Percentiles rank a stretch among this genome's conserved stretches.
phyloP scores from a whole-genome alignment of 2,888 invertebrate genomes.

The Drosophila trichaetosa region DNA sequence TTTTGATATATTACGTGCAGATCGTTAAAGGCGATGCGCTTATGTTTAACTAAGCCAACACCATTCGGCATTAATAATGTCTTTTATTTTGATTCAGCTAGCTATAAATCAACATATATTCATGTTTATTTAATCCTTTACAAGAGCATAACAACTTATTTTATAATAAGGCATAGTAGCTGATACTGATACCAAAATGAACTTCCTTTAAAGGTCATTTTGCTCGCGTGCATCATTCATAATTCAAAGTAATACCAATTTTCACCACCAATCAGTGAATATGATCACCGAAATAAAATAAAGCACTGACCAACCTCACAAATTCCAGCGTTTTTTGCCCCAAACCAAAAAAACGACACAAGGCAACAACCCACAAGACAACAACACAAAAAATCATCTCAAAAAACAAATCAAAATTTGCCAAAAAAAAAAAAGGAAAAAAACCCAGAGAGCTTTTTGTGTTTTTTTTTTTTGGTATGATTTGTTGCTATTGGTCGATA shows the following conservation, averaged over 20 bases:
- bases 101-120: not conserved
- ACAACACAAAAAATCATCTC: conserved; percentile 32
- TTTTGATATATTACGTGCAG: not conserved
- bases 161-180: not conserved
- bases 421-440: conserved; percentile 5
- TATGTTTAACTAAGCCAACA: not conserved
- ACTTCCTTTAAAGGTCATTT: conserved; percentile 42
- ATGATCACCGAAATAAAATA: conserved; percentile 11
- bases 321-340: conserved; percentile 14
- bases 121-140: not conserved
- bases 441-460: conserved; percentile 13
- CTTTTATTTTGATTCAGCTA: not conserved
- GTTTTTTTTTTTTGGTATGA: conserved; percentile 1
- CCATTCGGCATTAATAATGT: not conserved
- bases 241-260: not conserved
- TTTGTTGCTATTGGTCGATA: conserved; percentile 21
- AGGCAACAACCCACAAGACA: conserved; percentile 13
- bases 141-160: not conserved
- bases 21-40: not conserved
- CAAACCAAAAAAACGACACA: not conserved
- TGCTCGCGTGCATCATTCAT: conserved; percentile 25
- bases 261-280: conserved; percentile 20
- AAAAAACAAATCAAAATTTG: conserved; percentile 35
- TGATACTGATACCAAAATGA: conserved; percentile 3
- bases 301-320: conserved; percentile 69